phyloP scores from a whole-genome alignment of 2,797 vertebrate genomes.

The Phrynocephalus forsythii region DNA sequence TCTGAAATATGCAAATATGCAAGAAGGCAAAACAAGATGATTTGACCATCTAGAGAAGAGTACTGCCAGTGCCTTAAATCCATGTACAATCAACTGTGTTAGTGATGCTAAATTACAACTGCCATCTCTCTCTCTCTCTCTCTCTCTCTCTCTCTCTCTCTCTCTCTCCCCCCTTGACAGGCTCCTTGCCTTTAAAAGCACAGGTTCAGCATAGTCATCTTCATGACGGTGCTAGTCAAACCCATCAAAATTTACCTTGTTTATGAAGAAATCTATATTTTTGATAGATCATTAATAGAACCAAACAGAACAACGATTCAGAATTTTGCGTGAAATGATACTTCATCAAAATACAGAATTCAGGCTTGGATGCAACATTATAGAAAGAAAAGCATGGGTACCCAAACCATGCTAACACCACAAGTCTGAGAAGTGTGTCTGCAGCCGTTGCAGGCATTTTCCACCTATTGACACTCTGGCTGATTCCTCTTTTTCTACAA shows the following conservation, averaged over 20 bases:
- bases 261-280: background rate
- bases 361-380: too few species aligned
- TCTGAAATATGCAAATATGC: background rate
- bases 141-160: background rate
- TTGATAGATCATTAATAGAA: too few species aligned
- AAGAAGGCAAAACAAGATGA: background rate
- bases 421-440: conserved; percentile 3
- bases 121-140: background rate
- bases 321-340: too few species aligned
- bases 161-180: background rate
- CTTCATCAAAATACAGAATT: too few species aligned
- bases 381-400: background rate
- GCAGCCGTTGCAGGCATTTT: background rate
- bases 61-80: background rate
- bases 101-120: background rate
- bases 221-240: background rate
- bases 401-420: background rate
- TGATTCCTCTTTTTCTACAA: conserved; percentile 1
- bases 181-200: background rate
- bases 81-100: background rate
- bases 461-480: background rate
- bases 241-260: background rate
- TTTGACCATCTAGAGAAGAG: background rate
- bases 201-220: background rate
- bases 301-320: too few species aligned